phyloP scores from a whole-genome alignment of 2,888 invertebrate genomes.

The Odontocerum albicorne region DNA sequence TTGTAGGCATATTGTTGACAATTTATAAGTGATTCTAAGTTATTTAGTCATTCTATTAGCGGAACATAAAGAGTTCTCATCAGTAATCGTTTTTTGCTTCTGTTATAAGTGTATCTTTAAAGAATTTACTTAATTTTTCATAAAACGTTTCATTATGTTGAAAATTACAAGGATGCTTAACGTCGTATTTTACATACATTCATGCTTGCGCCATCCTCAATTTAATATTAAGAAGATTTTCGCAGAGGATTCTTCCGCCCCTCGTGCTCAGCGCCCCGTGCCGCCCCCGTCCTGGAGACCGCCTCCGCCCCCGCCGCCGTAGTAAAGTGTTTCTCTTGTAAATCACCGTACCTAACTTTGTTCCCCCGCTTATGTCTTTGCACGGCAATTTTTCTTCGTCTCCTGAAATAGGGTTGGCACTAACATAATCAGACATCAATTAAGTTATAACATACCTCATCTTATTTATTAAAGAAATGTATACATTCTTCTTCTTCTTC shows the following conservation, averaged over 20 bases:
- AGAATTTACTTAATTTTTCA: too few species aligned
- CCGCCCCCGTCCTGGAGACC: background rate
- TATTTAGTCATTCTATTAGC: too few species aligned
- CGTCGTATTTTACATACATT: too few species aligned
- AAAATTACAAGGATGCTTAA: background rate
- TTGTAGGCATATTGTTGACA: too few species aligned
- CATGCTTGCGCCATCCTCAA: background rate
- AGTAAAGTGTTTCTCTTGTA: constrained; percentile 35
- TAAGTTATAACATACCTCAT: too few species aligned
- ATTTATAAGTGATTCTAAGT: too few species aligned
- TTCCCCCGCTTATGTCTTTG: constrained; percentile 35
- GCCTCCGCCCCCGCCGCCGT: background rate
- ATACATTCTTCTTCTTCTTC: too few species aligned
- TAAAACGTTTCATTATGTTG: too few species aligned
- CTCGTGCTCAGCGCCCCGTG: background rate
- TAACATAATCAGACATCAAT: too few species aligned
- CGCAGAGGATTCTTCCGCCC: background rate
- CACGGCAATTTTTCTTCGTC: constrained; percentile 37
- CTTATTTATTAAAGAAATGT: too few species aligned
- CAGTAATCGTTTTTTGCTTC: background rate
- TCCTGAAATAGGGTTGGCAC: constrained; percentile 12
- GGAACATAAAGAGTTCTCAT: background rate
- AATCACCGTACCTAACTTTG: constrained; percentile 36
- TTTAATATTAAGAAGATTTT: background rate
- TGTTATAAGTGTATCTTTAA: background rate